These are phyloP conservation scores for Delichon dasypus DNA, from an alignment of 2,797 vertebrate species.

Conservation along the genomic window DNA sequence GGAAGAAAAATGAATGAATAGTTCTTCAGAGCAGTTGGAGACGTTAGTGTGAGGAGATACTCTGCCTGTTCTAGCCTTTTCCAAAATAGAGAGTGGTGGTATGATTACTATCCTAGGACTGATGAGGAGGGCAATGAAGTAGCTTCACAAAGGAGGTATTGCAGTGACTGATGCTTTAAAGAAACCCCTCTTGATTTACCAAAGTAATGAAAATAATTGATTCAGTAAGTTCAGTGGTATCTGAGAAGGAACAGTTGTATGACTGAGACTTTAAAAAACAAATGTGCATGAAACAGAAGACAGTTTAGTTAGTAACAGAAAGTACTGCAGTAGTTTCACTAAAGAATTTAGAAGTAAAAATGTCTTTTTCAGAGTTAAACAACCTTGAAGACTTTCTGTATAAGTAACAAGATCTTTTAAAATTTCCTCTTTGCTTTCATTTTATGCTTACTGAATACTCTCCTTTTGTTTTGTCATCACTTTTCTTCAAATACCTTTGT, in stretches of 20 bases:
- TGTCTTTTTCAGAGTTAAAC: background rate
- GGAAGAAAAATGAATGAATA: background rate
- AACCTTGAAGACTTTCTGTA: background rate
- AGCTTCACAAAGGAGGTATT: background rate
- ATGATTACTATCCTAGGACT: background rate
- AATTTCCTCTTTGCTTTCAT: conserved; percentile 23
- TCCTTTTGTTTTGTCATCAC: conserved; percentile 37
- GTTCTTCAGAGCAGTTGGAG: background rate
- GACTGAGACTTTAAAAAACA: background rate
- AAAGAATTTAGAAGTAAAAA: background rate
- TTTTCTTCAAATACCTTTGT: conserved; percentile 20
- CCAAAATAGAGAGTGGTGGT: background rate
- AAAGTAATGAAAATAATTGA: background rate
- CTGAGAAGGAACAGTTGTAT: background rate
- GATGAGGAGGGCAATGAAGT: background rate
- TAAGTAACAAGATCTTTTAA: background rate
- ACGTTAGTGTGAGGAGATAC: background rate
- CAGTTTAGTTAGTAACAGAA: background rate
- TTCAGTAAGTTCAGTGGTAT: background rate
- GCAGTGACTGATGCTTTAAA: background rate
- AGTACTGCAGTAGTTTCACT: background rate
- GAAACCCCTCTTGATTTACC: background rate
- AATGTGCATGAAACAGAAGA: background rate
- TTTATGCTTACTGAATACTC: conserved; percentile 15
- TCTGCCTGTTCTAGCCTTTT: background rate